Percentiles rank a stretch among this genome's conserved stretches.
Evolutionary conservation across 2,888 invertebrate genomes (phyloP).

Genomic region (Aporophyla nigra): DNA sequence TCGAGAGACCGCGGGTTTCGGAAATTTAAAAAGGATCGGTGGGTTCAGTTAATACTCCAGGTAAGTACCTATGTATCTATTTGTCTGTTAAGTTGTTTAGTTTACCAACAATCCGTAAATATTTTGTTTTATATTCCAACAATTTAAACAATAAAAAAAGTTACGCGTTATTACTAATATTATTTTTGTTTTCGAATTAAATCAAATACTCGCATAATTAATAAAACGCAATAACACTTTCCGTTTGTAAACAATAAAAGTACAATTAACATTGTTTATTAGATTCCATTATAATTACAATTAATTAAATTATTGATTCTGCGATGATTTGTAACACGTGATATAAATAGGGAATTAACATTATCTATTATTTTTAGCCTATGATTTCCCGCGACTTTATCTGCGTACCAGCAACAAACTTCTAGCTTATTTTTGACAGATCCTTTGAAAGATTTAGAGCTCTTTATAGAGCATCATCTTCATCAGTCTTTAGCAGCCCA

Average conservation of each 20-base stretch:
- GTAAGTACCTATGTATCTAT: too few relatives aligned
- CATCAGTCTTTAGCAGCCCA: neutral
- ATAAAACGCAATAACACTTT: constrained; percentile 26
- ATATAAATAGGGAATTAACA: constrained; percentile 21
- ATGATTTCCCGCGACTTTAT: neutral
- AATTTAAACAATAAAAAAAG: neutral
- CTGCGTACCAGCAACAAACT: neutral
- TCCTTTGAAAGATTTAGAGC: neutral
- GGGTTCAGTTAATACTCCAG: too few relatives aligned
- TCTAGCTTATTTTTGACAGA: neutral
- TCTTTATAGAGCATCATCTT: too few relatives aligned
- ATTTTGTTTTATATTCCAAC: too few relatives aligned
- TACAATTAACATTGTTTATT: constrained; percentile 18
- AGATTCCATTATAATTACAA: constrained; percentile 1
- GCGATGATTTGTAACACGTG: constrained; percentile 10
- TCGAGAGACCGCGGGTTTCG: too few relatives aligned
- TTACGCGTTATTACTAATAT: neutral
- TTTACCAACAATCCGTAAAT: too few relatives aligned
- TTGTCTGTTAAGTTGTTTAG: too few relatives aligned
- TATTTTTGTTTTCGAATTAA: neutral
- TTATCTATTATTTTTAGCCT: neutral
- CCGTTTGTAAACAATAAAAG: constrained; percentile 29
- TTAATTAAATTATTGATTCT: constrained; percentile 25
- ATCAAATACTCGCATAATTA: neutral
- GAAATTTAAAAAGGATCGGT: too few relatives aligned